These are phyloP conservation scores for Catharus ustulatus DNA, from an alignment of 2,797 vertebrate genomes.

Conservation along the genomic window DNA sequence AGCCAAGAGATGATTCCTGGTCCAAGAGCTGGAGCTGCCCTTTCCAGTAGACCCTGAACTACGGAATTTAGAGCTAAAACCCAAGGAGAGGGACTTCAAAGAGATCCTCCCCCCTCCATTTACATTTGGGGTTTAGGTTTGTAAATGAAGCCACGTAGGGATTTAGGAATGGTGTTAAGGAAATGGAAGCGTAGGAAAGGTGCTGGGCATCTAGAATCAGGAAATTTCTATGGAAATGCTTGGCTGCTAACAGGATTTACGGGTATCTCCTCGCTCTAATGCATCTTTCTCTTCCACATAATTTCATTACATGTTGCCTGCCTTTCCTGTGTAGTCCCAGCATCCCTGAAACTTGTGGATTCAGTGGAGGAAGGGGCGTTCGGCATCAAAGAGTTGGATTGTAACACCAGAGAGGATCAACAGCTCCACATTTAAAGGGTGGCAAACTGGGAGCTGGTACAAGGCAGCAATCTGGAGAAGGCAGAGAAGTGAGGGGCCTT, in stretches of 20 bases:
- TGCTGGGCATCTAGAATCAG: background rate
- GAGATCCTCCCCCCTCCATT: background rate
- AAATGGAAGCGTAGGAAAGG: background rate
- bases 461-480: background rate
- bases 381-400: background rate
- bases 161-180: background rate
- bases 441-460: background rate
- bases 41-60: background rate
- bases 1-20: background rate
- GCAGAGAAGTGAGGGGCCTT: background rate
- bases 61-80: background rate
- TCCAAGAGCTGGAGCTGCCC: background rate
- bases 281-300: constrained; percentile 27
- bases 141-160: background rate
- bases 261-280: background rate
- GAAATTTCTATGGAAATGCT: background rate
- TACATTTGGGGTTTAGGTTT: constrained; percentile 3
- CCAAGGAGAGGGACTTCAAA: background rate
- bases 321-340: background rate
- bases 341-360: background rate
- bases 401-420: background rate
- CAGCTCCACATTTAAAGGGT: background rate
- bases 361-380: background rate
- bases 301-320: constrained; percentile 17
- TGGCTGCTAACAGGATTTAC: constrained; percentile 11